A percentile compares a stretch with the other conserved stretches of the same genome.
These are phyloP conservation scores for Mechanitis messenoides DNA, from an alignment of 2,888 invertebrate species.

Conservation along the genomic window DNA sequence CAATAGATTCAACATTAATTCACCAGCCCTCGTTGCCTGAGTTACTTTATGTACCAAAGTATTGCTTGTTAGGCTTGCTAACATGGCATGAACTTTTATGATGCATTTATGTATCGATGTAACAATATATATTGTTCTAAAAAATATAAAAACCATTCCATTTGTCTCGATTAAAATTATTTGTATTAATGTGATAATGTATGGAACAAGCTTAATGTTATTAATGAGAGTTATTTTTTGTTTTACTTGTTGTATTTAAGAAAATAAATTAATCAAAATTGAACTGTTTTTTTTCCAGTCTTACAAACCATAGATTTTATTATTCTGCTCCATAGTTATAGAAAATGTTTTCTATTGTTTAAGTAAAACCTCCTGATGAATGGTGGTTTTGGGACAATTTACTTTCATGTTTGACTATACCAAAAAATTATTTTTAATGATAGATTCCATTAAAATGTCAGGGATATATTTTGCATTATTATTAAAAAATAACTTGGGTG, in stretches of 20 bases:
- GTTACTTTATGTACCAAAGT: conserved; percentile 13
- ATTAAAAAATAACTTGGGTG: too few relatives aligned
- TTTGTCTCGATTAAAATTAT: conserved; percentile 55
- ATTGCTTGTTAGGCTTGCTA: not conserved
- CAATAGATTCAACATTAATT: not conserved
- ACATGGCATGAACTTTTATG: too few relatives aligned
- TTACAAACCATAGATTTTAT: too few relatives aligned
- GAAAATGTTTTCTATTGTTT: too few relatives aligned
- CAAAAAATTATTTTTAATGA: too few relatives aligned
- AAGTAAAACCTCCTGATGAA: too few relatives aligned
- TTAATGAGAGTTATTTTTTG: conserved; percentile 70
- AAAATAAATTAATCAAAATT: conserved; percentile 54
- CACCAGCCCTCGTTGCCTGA: too few relatives aligned
- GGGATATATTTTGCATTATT: too few relatives aligned
- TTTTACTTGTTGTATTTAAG: conserved; percentile 74
- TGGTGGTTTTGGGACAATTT: too few relatives aligned
- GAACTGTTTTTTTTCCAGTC: conserved; percentile 22
- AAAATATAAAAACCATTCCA: conserved; percentile 56
- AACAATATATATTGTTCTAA: conserved; percentile 1
- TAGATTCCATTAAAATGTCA: too few relatives aligned
- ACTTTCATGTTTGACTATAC: too few relatives aligned
- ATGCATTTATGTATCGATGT: not conserved
- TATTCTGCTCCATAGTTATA: too few relatives aligned
- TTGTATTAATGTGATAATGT: conserved; percentile 66
- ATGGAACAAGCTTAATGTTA: conserved; percentile 72